Evolutionary conservation across 1,140 invertebrate species (phyloP).

Genomic region (Sycophaga agraensis): DNA sequence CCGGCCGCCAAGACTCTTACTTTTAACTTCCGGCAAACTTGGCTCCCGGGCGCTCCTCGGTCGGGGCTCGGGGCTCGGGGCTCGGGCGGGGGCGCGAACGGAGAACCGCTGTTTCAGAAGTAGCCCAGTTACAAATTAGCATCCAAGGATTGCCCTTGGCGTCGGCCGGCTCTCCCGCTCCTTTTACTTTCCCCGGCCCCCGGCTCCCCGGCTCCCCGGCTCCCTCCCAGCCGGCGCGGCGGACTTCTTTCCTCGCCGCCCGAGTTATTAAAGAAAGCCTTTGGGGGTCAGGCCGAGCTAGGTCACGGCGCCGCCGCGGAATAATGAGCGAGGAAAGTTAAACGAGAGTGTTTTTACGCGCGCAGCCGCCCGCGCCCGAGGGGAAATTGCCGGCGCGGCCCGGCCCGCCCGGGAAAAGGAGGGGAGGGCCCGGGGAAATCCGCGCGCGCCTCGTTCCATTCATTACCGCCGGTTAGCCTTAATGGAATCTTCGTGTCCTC

Average conservation of each 20-base stretch:
- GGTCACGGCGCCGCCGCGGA: slow-evolving; percentile 51
- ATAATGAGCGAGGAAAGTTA: slow-evolving; percentile 56
- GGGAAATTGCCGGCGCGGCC: slow-evolving; percentile 51
- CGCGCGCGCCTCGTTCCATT: slow-evolving; percentile 46
- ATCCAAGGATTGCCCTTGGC: slow-evolving; percentile 55
- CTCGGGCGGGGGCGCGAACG: neutral
- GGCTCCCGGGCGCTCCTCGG: too few relatives aligned
- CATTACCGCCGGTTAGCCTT: slow-evolving; percentile 54
- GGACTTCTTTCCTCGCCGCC: slow-evolving; percentile 9
- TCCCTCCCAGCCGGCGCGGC: slow-evolving; percentile 34
- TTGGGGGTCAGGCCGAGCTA: slow-evolving; percentile 53
- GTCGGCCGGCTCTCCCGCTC: slow-evolving; percentile 40
- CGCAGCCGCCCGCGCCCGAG: too few relatives aligned
- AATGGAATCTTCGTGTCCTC: slow-evolving; percentile 56
- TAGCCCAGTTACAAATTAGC: slow-evolving; percentile 57
- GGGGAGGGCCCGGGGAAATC: neutral
- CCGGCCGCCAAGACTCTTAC: slow-evolving; percentile 3
- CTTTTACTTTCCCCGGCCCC: slow-evolving; percentile 33
- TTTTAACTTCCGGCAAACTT: slow-evolving; percentile 20
- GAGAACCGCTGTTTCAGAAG: slow-evolving; percentile 52
- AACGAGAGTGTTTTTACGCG: slow-evolving; percentile 55
- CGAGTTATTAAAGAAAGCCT: slow-evolving; percentile 53
- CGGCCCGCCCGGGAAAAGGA: slow-evolving; percentile 21
- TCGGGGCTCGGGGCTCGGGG: too few relatives aligned
- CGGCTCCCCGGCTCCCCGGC: slow-evolving; percentile 28